Evolutionary conservation across 1,140 invertebrate species (phyloP).

Genomic region (Cydia splendana): DNA sequence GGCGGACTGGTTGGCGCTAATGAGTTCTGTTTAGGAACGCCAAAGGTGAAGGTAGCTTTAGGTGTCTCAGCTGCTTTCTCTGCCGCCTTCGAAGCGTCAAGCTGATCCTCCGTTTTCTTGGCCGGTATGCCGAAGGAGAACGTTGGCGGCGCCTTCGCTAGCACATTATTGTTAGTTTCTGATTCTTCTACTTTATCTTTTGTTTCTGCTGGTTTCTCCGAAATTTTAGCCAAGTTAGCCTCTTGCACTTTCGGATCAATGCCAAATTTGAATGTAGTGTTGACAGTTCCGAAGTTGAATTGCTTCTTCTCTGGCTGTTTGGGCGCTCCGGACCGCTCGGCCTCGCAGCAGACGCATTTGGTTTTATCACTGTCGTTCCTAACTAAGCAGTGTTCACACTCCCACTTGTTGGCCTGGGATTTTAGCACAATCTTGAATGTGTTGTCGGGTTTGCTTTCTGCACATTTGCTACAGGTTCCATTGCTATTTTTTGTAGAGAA

Average conservation of each 20-base stretch:
- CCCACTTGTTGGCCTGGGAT: slow-evolving; percentile 80
- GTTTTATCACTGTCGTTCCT: slow-evolving; percentile 80
- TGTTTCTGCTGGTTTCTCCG: slow-evolving; percentile 38
- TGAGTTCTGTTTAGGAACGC: slow-evolving; percentile 52
- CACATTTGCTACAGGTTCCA: not conserved
- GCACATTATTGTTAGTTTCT: slow-evolving; percentile 63
- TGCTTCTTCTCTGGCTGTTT: slow-evolving; percentile 44
- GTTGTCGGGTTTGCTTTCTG: slow-evolving; percentile 28
- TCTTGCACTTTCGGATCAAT: slow-evolving; percentile 60
- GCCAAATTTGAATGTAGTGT: slow-evolving; percentile 73
- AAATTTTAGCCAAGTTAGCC: slow-evolving; percentile 40
- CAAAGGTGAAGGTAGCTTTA: slow-evolving; percentile 53
- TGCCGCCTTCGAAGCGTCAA: slow-evolving; percentile 29
- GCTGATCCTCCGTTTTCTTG: slow-evolving; percentile 43
- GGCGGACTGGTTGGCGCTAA: slow-evolving; percentile 21
- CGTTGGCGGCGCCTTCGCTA: slow-evolving; percentile 48
- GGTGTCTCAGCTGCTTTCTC: slow-evolving; percentile 38
- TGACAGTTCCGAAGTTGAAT: slow-evolving; percentile 57
- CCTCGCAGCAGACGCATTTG: slow-evolving; percentile 86
- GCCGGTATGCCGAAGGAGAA: slow-evolving; percentile 70
- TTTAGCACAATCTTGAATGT: slow-evolving; percentile 53
- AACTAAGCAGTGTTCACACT: slow-evolving; percentile 84
- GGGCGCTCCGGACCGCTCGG: slow-evolving; percentile 80
- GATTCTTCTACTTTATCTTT: slow-evolving; percentile 41
- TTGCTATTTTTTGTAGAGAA: slow-evolving; percentile 38